phyloP scores from a whole-genome alignment of 2,888 invertebrate genomes.

The Troides oblongomaculatus region DNA sequence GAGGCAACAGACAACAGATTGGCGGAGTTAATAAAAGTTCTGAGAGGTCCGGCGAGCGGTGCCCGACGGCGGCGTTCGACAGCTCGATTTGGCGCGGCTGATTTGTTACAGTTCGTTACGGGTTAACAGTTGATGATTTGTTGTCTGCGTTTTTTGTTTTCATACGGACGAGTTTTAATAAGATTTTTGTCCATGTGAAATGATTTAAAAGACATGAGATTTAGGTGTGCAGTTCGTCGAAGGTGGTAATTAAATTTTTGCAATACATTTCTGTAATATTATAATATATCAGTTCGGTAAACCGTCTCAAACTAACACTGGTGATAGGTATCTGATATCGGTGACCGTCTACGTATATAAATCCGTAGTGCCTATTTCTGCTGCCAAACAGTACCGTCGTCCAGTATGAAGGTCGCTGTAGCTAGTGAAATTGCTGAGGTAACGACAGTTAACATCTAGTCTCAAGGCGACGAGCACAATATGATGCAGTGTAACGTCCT shows the following conservation, averaged over 20 bases:
- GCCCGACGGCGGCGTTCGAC: slow-evolving; percentile 37
- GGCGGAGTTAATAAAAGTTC: slow-evolving; percentile 26
- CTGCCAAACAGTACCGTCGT: too few species aligned
- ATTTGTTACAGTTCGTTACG: slow-evolving; percentile 41
- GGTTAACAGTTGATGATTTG: slow-evolving; percentile 34
- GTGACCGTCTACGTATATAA: too few species aligned
- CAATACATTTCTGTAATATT: too few species aligned
- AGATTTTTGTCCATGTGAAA: background rate
- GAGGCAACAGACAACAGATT: slow-evolving; percentile 25
- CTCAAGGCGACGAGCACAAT: too few species aligned
- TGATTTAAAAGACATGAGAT: background rate
- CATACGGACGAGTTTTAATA: background rate
- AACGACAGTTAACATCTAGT: too few species aligned
- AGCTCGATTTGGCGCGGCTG: slow-evolving; percentile 39
- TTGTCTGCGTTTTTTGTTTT: slow-evolving; percentile 15
- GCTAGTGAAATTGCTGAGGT: too few species aligned
- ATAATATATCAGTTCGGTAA: too few species aligned
- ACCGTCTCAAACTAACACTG: too few species aligned
- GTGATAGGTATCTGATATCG: too few species aligned
- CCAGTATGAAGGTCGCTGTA: too few species aligned
- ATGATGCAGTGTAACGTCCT: too few species aligned
- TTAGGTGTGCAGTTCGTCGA: background rate
- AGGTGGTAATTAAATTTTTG: background rate
- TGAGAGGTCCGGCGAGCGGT: slow-evolving; percentile 19
- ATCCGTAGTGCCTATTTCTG: too few species aligned